These are phyloP conservation scores for Fistularia tabacaria DNA, from an alignment of 2,797 vertebrate species.

Conservation along the genomic window DNA sequence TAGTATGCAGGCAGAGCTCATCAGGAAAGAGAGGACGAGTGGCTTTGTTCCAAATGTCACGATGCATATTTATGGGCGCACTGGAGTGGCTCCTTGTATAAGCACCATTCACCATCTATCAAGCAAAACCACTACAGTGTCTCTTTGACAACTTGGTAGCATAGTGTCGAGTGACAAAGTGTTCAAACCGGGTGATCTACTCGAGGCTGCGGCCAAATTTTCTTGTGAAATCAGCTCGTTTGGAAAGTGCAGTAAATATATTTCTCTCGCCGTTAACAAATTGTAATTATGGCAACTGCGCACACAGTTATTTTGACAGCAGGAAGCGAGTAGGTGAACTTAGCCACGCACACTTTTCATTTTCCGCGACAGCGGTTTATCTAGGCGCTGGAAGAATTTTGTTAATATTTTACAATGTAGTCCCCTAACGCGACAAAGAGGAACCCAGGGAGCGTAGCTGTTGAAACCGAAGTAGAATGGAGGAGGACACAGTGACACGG, in stretches of 20 bases:
- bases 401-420: no score
- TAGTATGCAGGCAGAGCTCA: conserved; percentile 76
- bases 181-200: conserved; percentile 54
- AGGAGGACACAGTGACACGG: conserved; percentile 47
- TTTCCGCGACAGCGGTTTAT: conserved; percentile 7
- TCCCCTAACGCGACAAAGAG: conserved; percentile 6
- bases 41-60: conserved; percentile 86
- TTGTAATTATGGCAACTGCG: conserved; percentile 34
- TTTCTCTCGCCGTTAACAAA: conserved; percentile 35
- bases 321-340: no score
- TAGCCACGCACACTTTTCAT: no score
- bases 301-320: conserved; percentile 18
- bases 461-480: conserved; percentile 54
- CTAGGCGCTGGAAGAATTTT: not conserved
- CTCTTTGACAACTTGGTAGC: conserved; percentile 68
- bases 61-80: conserved; percentile 83
- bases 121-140: conserved; percentile 71
- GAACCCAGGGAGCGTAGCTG: conserved; percentile 2
- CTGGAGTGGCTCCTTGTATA: conserved; percentile 77
- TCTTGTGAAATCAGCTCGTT: conserved; percentile 45
- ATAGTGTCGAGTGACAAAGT: conserved; percentile 59
- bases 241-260: conserved; percentile 32
- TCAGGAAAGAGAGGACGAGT: conserved; percentile 78
- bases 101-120: conserved; percentile 77
- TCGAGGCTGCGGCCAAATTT: conserved; percentile 42